Evolutionary conservation across 2,113 vertebrate genomes (phyloP).

Genomic region (Acinonyx jubatus): DNA sequence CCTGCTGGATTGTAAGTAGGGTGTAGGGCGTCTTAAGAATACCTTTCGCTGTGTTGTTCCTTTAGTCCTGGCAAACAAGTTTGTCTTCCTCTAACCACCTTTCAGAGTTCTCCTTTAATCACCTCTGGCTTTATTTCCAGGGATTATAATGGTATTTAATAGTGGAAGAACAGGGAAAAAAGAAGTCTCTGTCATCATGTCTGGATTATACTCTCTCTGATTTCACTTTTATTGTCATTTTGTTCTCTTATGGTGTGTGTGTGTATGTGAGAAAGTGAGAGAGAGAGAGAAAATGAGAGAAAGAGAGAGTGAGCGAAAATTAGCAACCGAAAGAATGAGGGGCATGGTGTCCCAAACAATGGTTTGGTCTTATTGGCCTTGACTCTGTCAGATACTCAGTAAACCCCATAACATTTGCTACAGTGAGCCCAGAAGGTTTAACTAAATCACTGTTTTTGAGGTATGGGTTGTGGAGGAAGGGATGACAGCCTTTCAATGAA

Average conservation of each 20-base stretch:
- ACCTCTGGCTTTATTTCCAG: not conserved
- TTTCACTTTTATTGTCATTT: slow-evolving; percentile 21
- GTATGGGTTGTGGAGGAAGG: not conserved
- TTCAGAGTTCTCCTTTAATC: not conserved
- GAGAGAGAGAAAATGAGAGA: not conserved
- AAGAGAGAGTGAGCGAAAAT: not conserved
- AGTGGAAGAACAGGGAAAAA: not conserved
- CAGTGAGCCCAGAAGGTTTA: not conserved
- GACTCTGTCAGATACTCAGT: not conserved
- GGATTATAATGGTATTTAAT: not conserved
- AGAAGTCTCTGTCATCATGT: not conserved
- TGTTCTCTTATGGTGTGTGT: not conserved
- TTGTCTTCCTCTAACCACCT: not conserved
- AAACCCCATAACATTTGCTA: not conserved
- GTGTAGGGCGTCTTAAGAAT: not conserved
- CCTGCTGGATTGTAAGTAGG: not conserved
- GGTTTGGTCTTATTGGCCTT: not conserved
- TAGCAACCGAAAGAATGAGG: not conserved
- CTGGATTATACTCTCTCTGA: not conserved
- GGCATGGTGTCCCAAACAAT: not conserved
- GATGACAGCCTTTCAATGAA: not conserved
- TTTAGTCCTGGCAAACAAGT: not conserved
- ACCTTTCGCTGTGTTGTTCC: not conserved
- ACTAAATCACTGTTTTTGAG: not conserved
- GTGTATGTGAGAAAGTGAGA: not conserved